Base-by-base conservation (phyloP, 2,797 vertebrate species). In the Fundulus diaphanus region DNA sequence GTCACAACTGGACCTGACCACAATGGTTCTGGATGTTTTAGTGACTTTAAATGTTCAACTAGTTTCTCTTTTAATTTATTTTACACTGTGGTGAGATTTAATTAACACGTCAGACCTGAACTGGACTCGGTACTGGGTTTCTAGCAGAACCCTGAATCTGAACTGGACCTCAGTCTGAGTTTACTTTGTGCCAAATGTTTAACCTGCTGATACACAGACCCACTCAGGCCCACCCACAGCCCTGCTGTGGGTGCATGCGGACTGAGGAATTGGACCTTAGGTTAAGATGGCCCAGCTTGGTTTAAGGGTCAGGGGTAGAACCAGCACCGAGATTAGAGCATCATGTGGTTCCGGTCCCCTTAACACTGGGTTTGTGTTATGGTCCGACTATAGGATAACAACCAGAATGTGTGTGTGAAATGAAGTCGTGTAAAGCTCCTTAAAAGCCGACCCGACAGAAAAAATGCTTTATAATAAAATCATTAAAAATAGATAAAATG, bases 141-240 rank as follows among this genome's bases (percentile, higher is more conserved):
- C 33, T 49, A 52, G 18, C 1, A 51, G 40, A n/a, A 27, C 12
- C 22, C 22, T 42, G 37, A n/a, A 67, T 46, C 66, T 66, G 27
- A 67, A 49, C 29, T 9, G 40, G 15, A 76, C 29, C 33, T 11
- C 16, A 65, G 16, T 29, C 44, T 46, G 20, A 72, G 13, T 54
- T 63, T 61, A 77, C 75, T 67, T 72, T 57, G 82, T 85, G 82
- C 77, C 77, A 83, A 77, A 84, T 12, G 33, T 69, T 75, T 2
- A 37, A 72, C 70, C 82, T 77, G 49, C 74, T 67, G 77, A 76
- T 70, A 33, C 72, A 68, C 72, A 77, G 78, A 77, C 56, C n/a
- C 35, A 40, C 49, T 74, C 37, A 66, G 68, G 73, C 76, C 31
- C 78, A 71, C 15, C 31, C 48, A n/a, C 22, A n/a, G 9, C 29